These are phyloP conservation scores for Leptinotarsa defecta DNA, from an alignment of 1,140 invertebrate species.

Conservation along the genomic window DNA sequence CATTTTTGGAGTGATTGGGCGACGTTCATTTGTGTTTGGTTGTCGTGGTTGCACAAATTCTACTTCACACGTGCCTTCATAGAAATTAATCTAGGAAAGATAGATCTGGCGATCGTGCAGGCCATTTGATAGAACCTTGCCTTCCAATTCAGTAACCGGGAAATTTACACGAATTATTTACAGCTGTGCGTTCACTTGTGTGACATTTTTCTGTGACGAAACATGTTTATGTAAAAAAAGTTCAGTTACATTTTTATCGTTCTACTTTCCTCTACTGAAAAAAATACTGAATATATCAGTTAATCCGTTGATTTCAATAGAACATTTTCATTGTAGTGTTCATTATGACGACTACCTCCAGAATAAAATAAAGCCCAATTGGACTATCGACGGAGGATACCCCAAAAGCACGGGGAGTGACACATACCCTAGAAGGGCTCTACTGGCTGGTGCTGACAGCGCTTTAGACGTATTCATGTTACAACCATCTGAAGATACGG, in stretches of 20 bases:
- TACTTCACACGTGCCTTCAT: too few species aligned
- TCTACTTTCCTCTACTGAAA: neutral
- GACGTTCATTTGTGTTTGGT: too few species aligned
- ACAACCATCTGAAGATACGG: conserved; percentile 53
- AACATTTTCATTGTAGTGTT: conserved; percentile 38
- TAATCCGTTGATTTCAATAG: neutral
- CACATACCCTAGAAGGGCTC: conserved; percentile 57
- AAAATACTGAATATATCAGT: too few species aligned
- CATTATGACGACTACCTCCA: conserved; percentile 54
- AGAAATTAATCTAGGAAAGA: too few species aligned
- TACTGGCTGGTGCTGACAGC: conserved; percentile 55
- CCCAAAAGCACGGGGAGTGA: conserved; percentile 50
- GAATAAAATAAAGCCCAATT: conserved; percentile 48
- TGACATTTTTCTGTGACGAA: too few species aligned
- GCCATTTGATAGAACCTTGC: too few species aligned
- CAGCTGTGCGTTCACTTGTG: too few species aligned
- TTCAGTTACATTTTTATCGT: neutral
- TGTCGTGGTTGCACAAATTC: too few species aligned
- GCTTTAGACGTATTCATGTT: conserved; percentile 56
- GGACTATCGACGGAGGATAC: conserved; percentile 58
- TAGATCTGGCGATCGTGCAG: too few species aligned
- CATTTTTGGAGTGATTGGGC: too few species aligned
- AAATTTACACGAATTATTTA: too few species aligned
- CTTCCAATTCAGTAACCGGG: too few species aligned
- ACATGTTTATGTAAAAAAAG: neutral